Conservation (phyloP, 92 coral and sea anemone species). For the Umimayanthus chanpuru region DNA sequence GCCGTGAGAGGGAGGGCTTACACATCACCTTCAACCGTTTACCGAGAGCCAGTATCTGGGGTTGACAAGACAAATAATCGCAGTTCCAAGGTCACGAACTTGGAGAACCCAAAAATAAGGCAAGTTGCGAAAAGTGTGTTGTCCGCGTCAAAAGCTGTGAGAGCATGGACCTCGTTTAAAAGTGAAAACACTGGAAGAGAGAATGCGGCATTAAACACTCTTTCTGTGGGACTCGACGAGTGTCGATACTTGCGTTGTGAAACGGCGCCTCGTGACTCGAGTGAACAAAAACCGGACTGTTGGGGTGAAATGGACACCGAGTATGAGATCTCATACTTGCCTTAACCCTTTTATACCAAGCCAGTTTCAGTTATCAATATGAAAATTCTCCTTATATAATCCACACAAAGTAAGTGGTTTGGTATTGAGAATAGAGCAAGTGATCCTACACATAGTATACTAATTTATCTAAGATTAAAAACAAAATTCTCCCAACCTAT, state of each 20-base stretch:
- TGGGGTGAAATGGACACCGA: not conserved
- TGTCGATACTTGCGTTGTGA: constrained; percentile 1
- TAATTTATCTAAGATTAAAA: too few relatives aligned
- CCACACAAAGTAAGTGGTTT: too few relatives aligned
- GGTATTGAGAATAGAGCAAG: too few relatives aligned
- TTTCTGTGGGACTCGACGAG: not conserved
- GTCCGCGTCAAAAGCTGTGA: not conserved
- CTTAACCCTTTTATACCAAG: not conserved
- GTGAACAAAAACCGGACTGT: not conserved
- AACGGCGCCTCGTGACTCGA: not conserved
- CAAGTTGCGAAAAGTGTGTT: not conserved
- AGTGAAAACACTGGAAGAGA: not conserved
- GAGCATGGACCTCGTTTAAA: not conserved
- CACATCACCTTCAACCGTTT: not conserved
- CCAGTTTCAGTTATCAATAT: too few relatives aligned
- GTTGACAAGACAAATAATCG: not conserved
- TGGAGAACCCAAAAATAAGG: not conserved
- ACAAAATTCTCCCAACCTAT: too few relatives aligned
- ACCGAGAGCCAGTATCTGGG: not conserved
- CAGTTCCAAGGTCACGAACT: not conserved
- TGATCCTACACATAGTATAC: too few relatives aligned
- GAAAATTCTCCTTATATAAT: too few relatives aligned
- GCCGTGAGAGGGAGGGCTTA: not conserved
- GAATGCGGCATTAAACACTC: not conserved
- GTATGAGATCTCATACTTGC: not conserved